Percentiles rank a stretch among this genome's conserved stretches.
Evolutionary conservation across 1,140 invertebrate species (phyloP).

Genomic region (Polyergus mexicanus): DNA sequence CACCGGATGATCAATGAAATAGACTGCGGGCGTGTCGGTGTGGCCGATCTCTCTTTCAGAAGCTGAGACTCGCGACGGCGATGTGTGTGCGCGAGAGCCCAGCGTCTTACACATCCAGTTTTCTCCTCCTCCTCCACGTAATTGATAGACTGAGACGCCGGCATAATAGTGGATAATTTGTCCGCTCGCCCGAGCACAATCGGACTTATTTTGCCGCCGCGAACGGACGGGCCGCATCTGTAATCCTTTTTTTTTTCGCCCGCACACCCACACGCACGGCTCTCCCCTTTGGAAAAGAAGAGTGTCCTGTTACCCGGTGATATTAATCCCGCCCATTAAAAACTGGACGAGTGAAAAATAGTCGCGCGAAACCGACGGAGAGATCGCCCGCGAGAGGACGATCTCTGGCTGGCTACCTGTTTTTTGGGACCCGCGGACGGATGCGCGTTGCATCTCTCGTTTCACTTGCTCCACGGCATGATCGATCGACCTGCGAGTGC

Average conservation of each 20-base stretch:
- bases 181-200: conserved; percentile 84
- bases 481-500: conserved; percentile 53
- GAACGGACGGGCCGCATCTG: conserved; percentile 85
- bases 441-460: conserved; percentile 31
- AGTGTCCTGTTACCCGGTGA: conserved; percentile 86
- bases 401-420: conserved; percentile 79
- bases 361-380: conserved; percentile 78
- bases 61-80: conserved; percentile 53
- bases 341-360: conserved; percentile 86
- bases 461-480: conserved; percentile 44
- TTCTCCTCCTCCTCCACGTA: conserved; percentile 69
- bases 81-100: not conserved
- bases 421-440: conserved; percentile 72
- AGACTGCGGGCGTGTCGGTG: conserved; percentile 76
- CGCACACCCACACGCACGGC: conserved; percentile 71
- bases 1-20: conserved; percentile 85
- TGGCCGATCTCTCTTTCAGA: conserved; percentile 51
- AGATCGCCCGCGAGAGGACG: conserved; percentile 64
- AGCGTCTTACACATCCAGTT: conserved; percentile 57
- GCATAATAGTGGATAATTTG: conserved; percentile 86
- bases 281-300: conserved; percentile 69
- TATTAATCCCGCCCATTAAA: conserved; percentile 86
- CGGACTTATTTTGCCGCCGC: conserved; percentile 84
- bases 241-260: conserved; percentile 82
- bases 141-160: conserved; percentile 85